Base-by-base conservation (phyloP, 1,140 invertebrate genomes). In the Xylocopa sonorina region DNA sequence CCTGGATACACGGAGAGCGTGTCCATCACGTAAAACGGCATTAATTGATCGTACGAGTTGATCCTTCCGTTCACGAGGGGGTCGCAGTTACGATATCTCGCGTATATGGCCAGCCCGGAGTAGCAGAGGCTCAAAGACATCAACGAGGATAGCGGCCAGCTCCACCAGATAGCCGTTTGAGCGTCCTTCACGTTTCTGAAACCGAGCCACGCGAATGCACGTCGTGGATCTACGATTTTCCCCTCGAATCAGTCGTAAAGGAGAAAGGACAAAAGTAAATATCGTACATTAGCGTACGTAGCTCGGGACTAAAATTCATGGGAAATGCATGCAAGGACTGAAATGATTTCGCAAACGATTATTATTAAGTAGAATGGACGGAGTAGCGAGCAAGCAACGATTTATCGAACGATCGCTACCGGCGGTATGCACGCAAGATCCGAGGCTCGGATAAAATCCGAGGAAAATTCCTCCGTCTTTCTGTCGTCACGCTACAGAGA, bases 1-100 rank as follows among this genome's bases (percentile, higher is more conserved):
- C 97, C 97, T 4, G 95, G 95, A 55, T 95, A 92, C 53, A 93
- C 78, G 1, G 94, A 93, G 88, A 98, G 93, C 5, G 94, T 95
- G 84, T 97, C 96, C 86, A 97, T 95, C 16, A 97, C 96, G 92
- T 96, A 98, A 43, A 96, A 93, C 9, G 96, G 96, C 93, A 97
- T 94, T 41, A 97, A 88, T 85, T 95, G 94, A 91, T 95, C 95
- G 18, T 91, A 88, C 21, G 90, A 94, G 10, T 69, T 87, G 53
- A 97, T 96, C n/a, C 93, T 89, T 4, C 92, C 92, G 41, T 89
- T 92, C 84, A 89, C 84, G 3, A 96, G 80, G 0, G 97, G 97
- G 94, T 98, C 97, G 92, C 97, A 97, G 46, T 94, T 85, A 24
- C 93, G 91, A 89, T 97, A 97, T 85, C 95, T 94, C n/a, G 95